These are phyloP conservation scores for Lordiphosa collinella DNA, from an alignment of 1,140 invertebrate species.

Conservation along the genomic window DNA sequence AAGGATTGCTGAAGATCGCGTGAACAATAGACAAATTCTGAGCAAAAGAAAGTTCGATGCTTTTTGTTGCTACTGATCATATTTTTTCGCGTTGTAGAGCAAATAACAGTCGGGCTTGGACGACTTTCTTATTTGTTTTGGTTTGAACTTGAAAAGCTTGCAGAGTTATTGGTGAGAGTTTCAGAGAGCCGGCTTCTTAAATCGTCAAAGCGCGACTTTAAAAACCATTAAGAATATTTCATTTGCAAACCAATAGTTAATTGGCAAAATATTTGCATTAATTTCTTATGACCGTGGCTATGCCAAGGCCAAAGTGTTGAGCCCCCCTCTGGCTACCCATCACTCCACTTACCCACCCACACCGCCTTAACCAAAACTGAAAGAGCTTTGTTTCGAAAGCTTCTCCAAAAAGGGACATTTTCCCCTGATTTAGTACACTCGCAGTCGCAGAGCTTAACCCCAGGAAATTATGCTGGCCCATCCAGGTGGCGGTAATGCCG, in stretches of 20 bases:
- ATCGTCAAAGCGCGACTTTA: no score
- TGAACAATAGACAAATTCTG: no score
- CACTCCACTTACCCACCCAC: neutral
- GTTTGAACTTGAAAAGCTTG: no score
- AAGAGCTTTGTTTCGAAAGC: conserved; percentile 22
- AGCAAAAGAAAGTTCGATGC: no score
- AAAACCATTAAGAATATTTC: no score
- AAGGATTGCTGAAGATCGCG: no score
- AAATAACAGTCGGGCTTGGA: no score
- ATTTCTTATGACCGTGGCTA: conserved; percentile 42
- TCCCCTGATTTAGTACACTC: conserved; percentile 36
- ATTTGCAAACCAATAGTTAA: conserved; percentile 33
- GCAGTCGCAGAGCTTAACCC: conserved; percentile 33
- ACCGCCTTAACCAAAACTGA: neutral
- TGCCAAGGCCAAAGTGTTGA: conserved; percentile 46
- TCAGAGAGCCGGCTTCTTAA: no score
- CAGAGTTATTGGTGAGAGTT: no score
- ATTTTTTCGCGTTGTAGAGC: no score
- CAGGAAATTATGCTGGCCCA: conserved; percentile 24
- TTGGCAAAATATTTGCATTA: conserved; percentile 60
- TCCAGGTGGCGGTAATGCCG: conserved; percentile 2
- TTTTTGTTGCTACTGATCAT: no score
- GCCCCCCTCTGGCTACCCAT: neutral
- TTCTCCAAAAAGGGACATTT: conserved; percentile 27
- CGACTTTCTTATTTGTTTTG: no score